A percentile compares a stretch with the other conserved stretches of the same genome.
Conservation (phyloP, 2,888 invertebrate genomes). For the Hymenopus coronatus region DNA sequence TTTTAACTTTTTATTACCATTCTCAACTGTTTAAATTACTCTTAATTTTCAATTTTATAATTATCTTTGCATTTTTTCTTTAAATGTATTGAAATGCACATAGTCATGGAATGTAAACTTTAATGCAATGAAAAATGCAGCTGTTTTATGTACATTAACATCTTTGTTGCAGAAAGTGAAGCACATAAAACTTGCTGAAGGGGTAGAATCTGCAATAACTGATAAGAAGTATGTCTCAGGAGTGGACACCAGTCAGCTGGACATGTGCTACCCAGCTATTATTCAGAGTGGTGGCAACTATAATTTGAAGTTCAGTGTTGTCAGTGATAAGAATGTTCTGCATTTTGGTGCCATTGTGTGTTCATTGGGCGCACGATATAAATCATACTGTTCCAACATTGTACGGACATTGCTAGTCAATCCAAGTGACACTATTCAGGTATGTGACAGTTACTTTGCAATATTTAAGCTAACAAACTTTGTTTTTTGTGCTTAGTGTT, state of each 20-base stretch:
- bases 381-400: conserved; percentile 97
- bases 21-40: too few relatives aligned
- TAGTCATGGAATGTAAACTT: too few relatives aligned
- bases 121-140: background rate
- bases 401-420: conserved; percentile 95
- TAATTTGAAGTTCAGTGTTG: conserved; percentile 93
- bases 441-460: conserved; percentile 34
- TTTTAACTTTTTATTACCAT: too few relatives aligned
- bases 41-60: too few relatives aligned
- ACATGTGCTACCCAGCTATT: conserved; percentile 98
- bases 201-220: conserved; percentile 88
- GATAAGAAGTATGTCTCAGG: conserved; percentile 94
- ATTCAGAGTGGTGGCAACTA: conserved; percentile 99
- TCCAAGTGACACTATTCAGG: conserved; percentile 68
- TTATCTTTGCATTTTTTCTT: too few relatives aligned
- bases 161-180: conserved; percentile 78
- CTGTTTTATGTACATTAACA: conserved; percentile 14
- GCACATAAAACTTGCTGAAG: conserved; percentile 91
- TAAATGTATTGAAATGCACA: too few relatives aligned
- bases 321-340: conserved; percentile 88
- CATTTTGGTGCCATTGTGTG: conserved; percentile 97
- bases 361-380: conserved; percentile 91
- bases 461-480: too few relatives aligned
- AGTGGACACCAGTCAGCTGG: conserved; percentile 84
- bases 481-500: too few relatives aligned